Base-by-base conservation (phyloP, 2,888 invertebrate genomes). In the Linnaemya vulpina region DNA sequence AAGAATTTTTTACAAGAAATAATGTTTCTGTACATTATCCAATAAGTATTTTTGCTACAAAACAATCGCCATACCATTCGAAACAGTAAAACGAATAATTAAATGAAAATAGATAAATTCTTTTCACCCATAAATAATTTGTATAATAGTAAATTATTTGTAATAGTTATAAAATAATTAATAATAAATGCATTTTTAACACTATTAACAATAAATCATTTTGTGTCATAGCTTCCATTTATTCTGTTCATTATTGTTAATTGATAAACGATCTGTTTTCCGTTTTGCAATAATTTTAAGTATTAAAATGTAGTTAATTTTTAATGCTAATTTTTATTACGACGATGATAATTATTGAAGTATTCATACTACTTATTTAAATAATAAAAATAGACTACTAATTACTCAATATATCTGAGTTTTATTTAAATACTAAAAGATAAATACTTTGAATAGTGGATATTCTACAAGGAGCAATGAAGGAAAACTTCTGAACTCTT, bases 141-240 rank as follows among this genome's bases (percentile, higher is more conserved):
- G 74, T 71, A 78, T 65, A 65, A 70, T 43, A 65, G 51, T 65
- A 74, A 76, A 43, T 35, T 55, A 75, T 55, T 85, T 75, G 51
- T 65, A 40, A 78, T 73, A 46, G 46, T 35, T 35, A 63, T 62
- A 65, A 25, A 71, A 70, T 35, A 40, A 55, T 53, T 40, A 63
- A 30, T 43, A 49, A 60, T 58, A n/a, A 46, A 20, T 55, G 55
- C 46, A 49, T 74, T 74, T 80, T 58, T 55, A n/a, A 22, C 53
- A 65, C 58, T 35, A 35, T 55, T 58, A 46, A 35, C 53, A 53
- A 63, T 20, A 65, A 40, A 62, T 71, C 71, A 77, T 83, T 77
- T 79, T 82, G 78, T 82, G 82, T 85, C 79, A 85, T 85, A 85
- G 78, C 22, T 76, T 76, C 55, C 74, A 67, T 75, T 76, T 76